These are phyloP conservation scores for Argyresthia goedartella DNA, from an alignment of 2,888 invertebrate genomes.

Conservation along the genomic window DNA sequence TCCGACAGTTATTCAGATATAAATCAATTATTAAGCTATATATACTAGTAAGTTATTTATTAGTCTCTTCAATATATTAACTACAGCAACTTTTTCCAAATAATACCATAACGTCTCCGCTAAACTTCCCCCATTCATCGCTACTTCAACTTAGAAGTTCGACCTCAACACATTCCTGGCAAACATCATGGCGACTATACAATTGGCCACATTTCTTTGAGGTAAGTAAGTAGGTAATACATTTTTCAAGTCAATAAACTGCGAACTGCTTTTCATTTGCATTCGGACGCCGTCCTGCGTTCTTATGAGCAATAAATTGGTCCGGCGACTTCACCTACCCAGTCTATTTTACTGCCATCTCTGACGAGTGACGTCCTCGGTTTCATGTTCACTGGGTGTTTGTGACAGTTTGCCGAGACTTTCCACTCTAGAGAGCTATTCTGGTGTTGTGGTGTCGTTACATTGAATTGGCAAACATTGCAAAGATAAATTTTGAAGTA, in stretches of 20 bases:
- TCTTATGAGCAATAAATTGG: constrained; percentile 36
- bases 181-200: neutral
- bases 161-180: neutral
- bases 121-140: neutral
- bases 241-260: constrained; percentile 35
- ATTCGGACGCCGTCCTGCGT: constrained; percentile 28
- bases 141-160: neutral
- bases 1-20: too few relatives aligned
- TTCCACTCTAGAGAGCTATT: too few relatives aligned
- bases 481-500: too few relatives aligned
- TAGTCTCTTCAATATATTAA: too few relatives aligned
- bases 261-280: constrained; percentile 33
- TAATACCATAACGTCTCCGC: too few relatives aligned
- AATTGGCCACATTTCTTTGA: neutral
- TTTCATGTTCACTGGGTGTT: constrained; percentile 14
- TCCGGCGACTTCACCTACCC: constrained; percentile 24
- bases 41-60: too few relatives aligned
- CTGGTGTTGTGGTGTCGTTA: too few relatives aligned
- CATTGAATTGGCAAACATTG: too few relatives aligned
- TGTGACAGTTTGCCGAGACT: too few relatives aligned
- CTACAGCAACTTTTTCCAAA: too few relatives aligned
- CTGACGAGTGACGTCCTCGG: constrained; percentile 3
- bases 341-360: constrained; percentile 11
- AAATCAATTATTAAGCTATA: too few relatives aligned
- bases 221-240: constrained; percentile 18